Base-by-base conservation (phyloP, 2,888 invertebrate genomes). In the Minunthozetes semirufus region DNA sequence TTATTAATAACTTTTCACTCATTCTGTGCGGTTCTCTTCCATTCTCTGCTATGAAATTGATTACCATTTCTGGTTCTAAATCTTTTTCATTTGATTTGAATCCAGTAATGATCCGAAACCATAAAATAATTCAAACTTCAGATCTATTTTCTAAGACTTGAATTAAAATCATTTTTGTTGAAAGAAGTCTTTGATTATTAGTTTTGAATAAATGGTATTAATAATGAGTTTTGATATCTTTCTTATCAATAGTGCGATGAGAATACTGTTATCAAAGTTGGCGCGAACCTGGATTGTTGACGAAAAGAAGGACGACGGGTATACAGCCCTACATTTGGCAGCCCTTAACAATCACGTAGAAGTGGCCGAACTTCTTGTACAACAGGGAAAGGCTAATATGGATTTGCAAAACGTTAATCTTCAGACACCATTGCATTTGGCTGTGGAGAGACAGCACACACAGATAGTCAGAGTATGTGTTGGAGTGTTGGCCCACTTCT, bases 231-330 rank as follows among this genome's bases (percentile, higher is more conserved):
- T 19, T 53, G 53, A 53, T 19, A 9, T 53, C 6, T n/a, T 3
- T 53, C 17, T 15, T 29, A 61, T 46, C 78, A 76, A 27, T 76
- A 94, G 96, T 85, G 96, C 97, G 73, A 96, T 97, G 95, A 90
- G 94, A 82, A 93, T 95, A 81, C 87, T 97, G 81, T 86, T 97
- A 80, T 89, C 91, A 73, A 96, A 96, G 85, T 87, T 96, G 77
- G 94, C 94, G 48, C 88, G 96, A 29, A 90, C 93, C 2, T 98
- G 97, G 97, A 92, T 97, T 81, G 95, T 97, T 76, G 97, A 98
- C 83, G 97, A 98, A 85, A 96, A 95, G 81, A 98, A 98, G 83
- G 97, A 97, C 83, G 97, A 98, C 81, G 97, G 97, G 0, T 96
- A 96, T 85, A 95, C 97, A 0, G 96, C 97, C 0, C 86, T 97